These are phyloP conservation scores for Mesocentrotus franciscanus DNA, from an alignment of 53 echinoderm and acorn worm genomes.

Conservation along the genomic window DNA sequence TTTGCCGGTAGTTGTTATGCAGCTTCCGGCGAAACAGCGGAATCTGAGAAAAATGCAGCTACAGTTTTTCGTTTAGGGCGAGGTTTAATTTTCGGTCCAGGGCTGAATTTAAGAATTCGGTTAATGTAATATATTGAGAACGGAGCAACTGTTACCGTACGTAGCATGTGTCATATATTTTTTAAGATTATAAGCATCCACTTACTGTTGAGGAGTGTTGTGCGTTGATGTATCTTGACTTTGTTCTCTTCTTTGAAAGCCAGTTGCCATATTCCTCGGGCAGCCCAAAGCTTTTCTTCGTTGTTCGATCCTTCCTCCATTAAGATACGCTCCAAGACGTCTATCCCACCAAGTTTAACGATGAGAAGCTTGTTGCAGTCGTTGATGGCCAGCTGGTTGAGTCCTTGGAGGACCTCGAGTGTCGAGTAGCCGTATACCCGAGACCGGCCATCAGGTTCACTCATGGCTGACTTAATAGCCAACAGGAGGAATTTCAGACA, in stretches of 20 bases:
- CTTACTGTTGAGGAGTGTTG: conserved; percentile 73
- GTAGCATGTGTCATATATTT: no score
- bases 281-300: conserved; percentile 75
- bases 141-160: no score
- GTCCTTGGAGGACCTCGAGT: conserved; percentile 76
- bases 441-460: not conserved
- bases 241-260: conserved; percentile 82
- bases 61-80: no score
- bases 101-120: no score
- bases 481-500: conserved; percentile 21
- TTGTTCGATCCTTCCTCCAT: conserved; percentile 64
- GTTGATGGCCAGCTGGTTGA: conserved; percentile 84
- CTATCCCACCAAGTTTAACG: conserved; percentile 76
- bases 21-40: no score
- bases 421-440: conserved; percentile 67
- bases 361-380: conserved; percentile 89
- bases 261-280: conserved; percentile 82
- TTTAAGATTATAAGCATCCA: not conserved
- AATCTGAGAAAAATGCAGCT: no score
- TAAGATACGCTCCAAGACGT: conserved; percentile 73
- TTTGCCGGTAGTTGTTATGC: no score
- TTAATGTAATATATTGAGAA: no score
- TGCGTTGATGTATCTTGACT: conserved; percentile 69
- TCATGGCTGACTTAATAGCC: conserved; percentile 16
- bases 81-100: no score